These are phyloP conservation scores for Tretioscincus oriximinensis DNA, from an alignment of 2,113 vertebrate genomes.

Conservation along the genomic window DNA sequence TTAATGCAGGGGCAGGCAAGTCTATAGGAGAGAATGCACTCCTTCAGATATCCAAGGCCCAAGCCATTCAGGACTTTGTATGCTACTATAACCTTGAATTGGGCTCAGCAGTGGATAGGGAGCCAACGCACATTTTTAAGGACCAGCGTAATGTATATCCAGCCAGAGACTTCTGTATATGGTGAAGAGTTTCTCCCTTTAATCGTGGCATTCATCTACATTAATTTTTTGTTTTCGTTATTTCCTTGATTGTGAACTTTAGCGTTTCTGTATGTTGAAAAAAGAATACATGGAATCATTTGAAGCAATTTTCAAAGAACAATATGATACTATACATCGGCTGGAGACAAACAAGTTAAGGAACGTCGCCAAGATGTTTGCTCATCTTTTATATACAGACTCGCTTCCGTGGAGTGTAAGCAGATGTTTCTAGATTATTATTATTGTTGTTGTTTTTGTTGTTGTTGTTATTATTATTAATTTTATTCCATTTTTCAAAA, in stretches of 20 bases:
- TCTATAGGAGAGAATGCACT: too few relatives aligned
- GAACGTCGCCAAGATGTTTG: conserved; percentile 96
- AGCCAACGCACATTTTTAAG: too few relatives aligned
- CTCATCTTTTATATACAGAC: conserved; percentile 96
- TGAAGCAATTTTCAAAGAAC: conserved; percentile 94
- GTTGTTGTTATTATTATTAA: background rate
- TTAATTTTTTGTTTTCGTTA: background rate
- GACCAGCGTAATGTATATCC: too few relatives aligned
- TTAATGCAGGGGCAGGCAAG: too few relatives aligned
- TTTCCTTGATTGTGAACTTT: conserved; percentile 33
- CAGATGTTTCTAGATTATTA: conserved; percentile 29
- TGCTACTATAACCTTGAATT: too few relatives aligned
- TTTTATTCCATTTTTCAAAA: background rate
- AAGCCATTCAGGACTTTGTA: too few relatives aligned
- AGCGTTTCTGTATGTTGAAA: conserved; percentile 97
- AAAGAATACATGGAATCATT: conserved; percentile 99
- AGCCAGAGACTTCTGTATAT: too few relatives aligned
- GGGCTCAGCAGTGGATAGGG: too few relatives aligned
- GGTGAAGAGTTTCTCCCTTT: conserved; percentile 1
- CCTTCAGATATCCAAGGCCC: too few relatives aligned
- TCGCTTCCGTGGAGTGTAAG: conserved; percentile 97
- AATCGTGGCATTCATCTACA: background rate
- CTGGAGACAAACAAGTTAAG: conserved; percentile 98
- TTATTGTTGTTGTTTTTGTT: background rate
- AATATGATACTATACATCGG: conserved; percentile 96